Conservation (phyloP, 2,113 vertebrate species). For the Zosterops borbonicus region DNA sequence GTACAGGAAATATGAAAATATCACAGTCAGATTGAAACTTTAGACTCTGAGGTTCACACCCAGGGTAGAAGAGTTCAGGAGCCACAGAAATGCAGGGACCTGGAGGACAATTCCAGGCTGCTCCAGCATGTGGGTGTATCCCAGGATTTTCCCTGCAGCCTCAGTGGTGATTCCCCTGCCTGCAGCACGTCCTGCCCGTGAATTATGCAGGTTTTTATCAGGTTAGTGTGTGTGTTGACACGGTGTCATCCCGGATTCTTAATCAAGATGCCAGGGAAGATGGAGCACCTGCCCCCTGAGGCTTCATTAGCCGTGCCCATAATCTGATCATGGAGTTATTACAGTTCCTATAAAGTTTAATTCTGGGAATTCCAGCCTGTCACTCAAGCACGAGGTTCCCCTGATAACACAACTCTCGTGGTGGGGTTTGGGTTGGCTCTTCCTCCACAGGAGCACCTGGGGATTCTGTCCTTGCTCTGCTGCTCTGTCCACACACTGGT, state of each 20-base stretch:
- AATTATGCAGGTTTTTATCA: not conserved
- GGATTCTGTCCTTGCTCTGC: not conserved
- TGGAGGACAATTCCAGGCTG: not conserved
- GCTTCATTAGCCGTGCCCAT: not conserved
- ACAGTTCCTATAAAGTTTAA: not conserved
- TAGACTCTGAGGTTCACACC: not conserved
- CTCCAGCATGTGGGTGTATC: fast-evolving
- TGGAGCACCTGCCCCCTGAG: not conserved
- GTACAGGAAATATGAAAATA: not conserved
- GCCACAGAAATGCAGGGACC: not conserved
- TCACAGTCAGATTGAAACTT: not conserved
- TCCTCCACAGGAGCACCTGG: not conserved
- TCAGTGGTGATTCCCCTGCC: not conserved
- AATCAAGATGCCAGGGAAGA: constrained; percentile 15
- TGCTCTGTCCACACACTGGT: not conserved
- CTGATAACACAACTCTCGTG: not conserved
- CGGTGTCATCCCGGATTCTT: not conserved
- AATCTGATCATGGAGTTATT: constrained; percentile 25
- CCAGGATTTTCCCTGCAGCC: not conserved
- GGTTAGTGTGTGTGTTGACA: not conserved
- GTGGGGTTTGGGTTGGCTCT: not conserved
- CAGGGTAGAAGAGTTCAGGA: not conserved
- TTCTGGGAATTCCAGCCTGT: not conserved
- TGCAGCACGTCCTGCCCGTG: not conserved
- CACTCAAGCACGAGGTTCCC: not conserved